phyloP scores from a whole-genome alignment of 2,797 vertebrate species.

The Ibycter americanus region DNA sequence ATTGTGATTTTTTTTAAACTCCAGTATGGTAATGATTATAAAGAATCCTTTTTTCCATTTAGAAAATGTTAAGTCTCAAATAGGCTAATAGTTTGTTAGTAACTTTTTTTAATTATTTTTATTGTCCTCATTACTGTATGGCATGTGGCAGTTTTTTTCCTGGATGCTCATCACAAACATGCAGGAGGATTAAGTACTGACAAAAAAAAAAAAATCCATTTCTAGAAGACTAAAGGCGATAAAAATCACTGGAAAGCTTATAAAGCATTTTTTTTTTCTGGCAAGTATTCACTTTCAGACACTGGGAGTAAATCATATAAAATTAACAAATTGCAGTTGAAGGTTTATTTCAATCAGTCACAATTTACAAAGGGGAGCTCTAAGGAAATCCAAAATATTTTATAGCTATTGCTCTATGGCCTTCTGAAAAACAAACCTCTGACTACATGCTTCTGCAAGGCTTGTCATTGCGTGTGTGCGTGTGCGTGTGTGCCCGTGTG shows the following conservation, averaged over 20 bases:
- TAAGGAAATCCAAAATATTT: not conserved
- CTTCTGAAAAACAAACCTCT: not conserved
- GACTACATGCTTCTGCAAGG: not conserved
- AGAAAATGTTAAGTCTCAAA: not conserved
- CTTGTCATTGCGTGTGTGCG: rapidly evolving
- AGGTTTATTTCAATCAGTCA: constrained; percentile 39
- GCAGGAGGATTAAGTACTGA: not conserved
- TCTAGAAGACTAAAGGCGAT: not conserved
- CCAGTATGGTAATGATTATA: not conserved
- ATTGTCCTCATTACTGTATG: not conserved
- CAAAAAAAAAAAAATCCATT: not conserved
- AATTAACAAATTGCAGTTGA: not conserved
- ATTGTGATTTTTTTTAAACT: not conserved
- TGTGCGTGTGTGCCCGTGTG: too few relatives aligned
- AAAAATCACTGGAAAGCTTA: not conserved
- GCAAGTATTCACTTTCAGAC: not conserved
- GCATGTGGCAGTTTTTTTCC: constrained; percentile 1
- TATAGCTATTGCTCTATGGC: not conserved
- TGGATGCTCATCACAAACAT: not conserved
- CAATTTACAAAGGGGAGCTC: not conserved
- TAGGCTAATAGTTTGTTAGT: not conserved
- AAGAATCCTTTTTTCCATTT: not conserved
- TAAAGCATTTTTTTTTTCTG: not conserved
- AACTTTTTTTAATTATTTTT: not conserved
- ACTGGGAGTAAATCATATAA: not conserved